phyloP scores from a whole-genome alignment of 2,113 vertebrate species.

The Coregonus clupeaformis region DNA sequence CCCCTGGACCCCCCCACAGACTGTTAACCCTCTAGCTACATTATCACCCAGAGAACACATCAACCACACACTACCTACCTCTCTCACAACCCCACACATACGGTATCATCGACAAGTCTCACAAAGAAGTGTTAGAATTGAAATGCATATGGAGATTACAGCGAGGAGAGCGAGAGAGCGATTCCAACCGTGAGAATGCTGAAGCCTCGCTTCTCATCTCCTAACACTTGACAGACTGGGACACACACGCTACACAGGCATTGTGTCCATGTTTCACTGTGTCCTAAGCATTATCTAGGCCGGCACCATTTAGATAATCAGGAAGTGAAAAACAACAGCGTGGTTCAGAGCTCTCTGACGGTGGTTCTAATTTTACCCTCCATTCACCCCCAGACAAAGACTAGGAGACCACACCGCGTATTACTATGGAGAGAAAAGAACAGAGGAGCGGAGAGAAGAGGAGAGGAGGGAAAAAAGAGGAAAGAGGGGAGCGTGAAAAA shows the following conservation, averaged over 20 bases:
- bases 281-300: too few species aligned
- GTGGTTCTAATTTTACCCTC: too few species aligned
- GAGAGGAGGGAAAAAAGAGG: neutral
- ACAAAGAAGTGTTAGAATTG: neutral
- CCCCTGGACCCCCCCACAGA: neutral
- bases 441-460: neutral
- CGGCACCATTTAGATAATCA: too few species aligned
- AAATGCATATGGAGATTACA: too few species aligned
- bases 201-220: too few species aligned
- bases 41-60: neutral
- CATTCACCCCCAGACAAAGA: too few species aligned
- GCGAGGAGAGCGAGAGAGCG: conserved; percentile 8
- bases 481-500: neutral
- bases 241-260: too few species aligned
- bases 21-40: neutral
- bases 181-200: neutral
- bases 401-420: too few species aligned
- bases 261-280: too few species aligned
- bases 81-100: neutral
- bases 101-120: neutral
- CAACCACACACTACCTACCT: neutral
- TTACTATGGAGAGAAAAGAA: neutral
- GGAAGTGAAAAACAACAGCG: too few species aligned
- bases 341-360: too few species aligned
- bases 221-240: neutral